These are phyloP conservation scores for Intellagama lesueurii DNA, from an alignment of 2,797 vertebrate genomes.

Conservation along the genomic window DNA sequence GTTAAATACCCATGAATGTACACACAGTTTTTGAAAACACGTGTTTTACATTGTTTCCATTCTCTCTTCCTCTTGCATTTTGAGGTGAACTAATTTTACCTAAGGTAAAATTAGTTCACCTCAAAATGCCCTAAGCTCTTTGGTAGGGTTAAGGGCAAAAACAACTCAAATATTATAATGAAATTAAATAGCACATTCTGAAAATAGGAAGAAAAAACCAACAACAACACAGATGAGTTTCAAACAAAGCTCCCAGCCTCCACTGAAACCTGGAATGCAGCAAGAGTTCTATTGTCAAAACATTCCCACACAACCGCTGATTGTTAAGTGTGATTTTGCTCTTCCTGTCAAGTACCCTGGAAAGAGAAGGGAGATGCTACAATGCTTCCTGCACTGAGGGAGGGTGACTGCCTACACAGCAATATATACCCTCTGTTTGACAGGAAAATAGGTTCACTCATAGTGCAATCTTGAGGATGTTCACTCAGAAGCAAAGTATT, in stretches of 20 bases:
- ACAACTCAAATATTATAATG: slow-evolving; percentile 14
- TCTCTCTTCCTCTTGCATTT: neutral
- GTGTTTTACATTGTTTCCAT: neutral
- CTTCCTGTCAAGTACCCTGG: slow-evolving; percentile 26
- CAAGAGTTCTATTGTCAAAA: slow-evolving; percentile 46
- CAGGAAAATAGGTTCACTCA: neutral
- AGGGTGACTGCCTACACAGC: neutral
- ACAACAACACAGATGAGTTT: neutral
- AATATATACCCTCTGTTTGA: neutral
- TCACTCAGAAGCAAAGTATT: neutral
- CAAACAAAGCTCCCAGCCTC: slow-evolving; percentile 33
- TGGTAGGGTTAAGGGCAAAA: neutral
- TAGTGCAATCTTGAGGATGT: neutral
- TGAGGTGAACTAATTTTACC: neutral
- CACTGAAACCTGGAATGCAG: slow-evolving; percentile 26
- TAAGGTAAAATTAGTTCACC: slow-evolving; percentile 13
- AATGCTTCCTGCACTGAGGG: neutral
- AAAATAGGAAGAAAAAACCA: neutral
- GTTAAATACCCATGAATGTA: neutral
- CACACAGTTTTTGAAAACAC: neutral
- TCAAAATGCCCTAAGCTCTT: slow-evolving; percentile 4
- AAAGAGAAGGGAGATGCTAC: slow-evolving; percentile 9
- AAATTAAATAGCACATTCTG: slow-evolving; percentile 11
- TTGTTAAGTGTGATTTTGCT: slow-evolving; percentile 26
- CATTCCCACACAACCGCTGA: slow-evolving; percentile 43